Base-by-base conservation (phyloP, 1,140 invertebrate species). In the Globodera ellingtonae region DNA sequence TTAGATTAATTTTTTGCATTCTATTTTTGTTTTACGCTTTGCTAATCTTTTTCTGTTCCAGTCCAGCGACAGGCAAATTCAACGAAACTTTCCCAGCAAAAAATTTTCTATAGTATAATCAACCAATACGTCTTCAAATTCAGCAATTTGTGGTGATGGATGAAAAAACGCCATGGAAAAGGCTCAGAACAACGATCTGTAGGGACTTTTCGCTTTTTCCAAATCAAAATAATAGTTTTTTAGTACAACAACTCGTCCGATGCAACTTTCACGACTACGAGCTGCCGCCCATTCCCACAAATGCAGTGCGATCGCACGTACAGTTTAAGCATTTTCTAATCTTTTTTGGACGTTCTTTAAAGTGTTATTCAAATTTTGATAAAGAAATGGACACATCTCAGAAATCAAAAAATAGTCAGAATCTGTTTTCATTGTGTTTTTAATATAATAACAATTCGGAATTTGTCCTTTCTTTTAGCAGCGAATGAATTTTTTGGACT, bases 231-330 rank as follows among this genome's bases (percentile, higher is more conserved):
- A n/a, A 24, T 4, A 48, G 18, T 81, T 80, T 81, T 80, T 78
- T 47, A 81, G 79, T 81, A 5, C 24, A 71, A 6, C 18, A 81
- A 6, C n/a, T 81, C 7, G 52, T 81, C 5, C 50, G 70, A n/a
- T 46, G 44, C 48, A 81, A 80, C 62, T 81, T 81, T 70, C 52
- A 81, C 46, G 76, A 80, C 6, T 81, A 80, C 71, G 74, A 81
- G 7, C 52, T 48, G 5, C 70, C 35, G 59, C 18, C 47, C 24
- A 69, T 81, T 47, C 80, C 80, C 10, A 81, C 47, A 13, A 81
- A 81, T 66, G 59, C 46, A 3, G 56, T 81, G 35, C 67, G 72
- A 15, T 70, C 80, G 9, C 24, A 59, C 21, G 80, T 81, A 47
- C 7, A 52, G 15, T 79, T 52, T 18, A 76, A 21, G 35, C 35